These are phyloP conservation scores for Hemibagrus guttatus DNA, from an alignment of 2,797 vertebrate genomes.

Conservation along the genomic window DNA sequence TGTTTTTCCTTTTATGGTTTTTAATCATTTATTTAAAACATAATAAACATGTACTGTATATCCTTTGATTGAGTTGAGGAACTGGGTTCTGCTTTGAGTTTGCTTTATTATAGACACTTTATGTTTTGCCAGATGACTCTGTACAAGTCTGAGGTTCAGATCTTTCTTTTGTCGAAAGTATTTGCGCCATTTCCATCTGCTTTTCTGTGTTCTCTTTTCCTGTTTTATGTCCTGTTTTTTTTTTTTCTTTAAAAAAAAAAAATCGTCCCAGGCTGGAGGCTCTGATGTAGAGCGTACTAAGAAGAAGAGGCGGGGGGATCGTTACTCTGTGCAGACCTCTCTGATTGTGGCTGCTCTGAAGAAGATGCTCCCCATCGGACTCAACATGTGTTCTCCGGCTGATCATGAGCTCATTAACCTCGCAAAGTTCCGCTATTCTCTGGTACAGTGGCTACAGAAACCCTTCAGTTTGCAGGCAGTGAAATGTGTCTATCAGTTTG, in stretches of 20 bases:
- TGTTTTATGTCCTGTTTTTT: slow-evolving; percentile 33
- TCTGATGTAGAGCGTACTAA: slow-evolving; percentile 91
- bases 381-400: slow-evolving; percentile 96
- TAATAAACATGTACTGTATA: neutral
- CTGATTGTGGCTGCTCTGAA: slow-evolving; percentile 94
- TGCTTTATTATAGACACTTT: neutral
- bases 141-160: neutral
- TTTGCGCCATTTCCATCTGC: neutral
- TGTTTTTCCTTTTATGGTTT: neutral
- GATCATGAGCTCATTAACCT: slow-evolving; percentile 91
- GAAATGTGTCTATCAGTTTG: neutral
- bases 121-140: neutral
- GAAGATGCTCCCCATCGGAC: slow-evolving; percentile 96
- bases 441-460: slow-evolving; percentile 74
- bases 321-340: slow-evolving; percentile 92
- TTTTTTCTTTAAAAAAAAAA: too few species aligned
- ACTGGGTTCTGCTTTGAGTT: slow-evolving; percentile 1
- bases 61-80: neutral
- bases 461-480: neutral
- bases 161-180: neutral
- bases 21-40: neutral
- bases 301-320: slow-evolving; percentile 90
- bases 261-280: slow-evolving; percentile 80
- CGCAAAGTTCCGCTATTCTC: slow-evolving; percentile 90
- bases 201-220: neutral